Evolutionary conservation across 2,888 invertebrate species (phyloP).

Genomic region (Glaucopsyche alexis): DNA sequence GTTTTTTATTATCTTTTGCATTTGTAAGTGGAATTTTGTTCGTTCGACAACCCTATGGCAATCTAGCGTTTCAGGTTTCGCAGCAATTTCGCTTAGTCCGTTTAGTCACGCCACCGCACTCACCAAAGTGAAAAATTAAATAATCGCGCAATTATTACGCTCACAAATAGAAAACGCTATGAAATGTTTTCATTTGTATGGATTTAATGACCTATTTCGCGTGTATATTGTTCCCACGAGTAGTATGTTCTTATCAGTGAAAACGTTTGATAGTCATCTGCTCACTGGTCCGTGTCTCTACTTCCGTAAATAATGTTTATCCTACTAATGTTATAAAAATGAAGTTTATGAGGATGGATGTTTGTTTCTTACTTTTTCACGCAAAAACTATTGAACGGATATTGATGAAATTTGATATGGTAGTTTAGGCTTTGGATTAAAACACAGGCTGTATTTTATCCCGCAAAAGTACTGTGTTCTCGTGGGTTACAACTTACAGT

Average conservation of each 20-base stretch:
- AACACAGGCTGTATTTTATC: no score
- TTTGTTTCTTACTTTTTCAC: no score
- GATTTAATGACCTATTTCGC: neutral
- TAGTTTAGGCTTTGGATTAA: no score
- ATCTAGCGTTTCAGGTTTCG: neutral
- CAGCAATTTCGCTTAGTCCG: neutral
- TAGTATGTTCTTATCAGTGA: conserved; percentile 53
- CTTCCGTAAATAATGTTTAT: conserved; percentile 46
- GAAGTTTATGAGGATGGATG: no score
- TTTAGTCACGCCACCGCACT: conserved; percentile 17
- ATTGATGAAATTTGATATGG: no score
- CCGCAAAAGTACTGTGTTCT: no score
- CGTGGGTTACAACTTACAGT: no score
- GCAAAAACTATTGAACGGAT: no score
- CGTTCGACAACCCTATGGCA: neutral
- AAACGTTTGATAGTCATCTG: conserved; percentile 53
- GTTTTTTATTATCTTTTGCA: no score
- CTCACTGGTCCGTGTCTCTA: conserved; percentile 53
- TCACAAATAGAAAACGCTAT: conserved; percentile 6
- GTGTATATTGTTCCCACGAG: conserved; percentile 45
- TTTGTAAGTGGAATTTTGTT: no score
- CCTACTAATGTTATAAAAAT: no score
- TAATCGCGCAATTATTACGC: neutral
- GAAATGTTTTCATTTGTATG: neutral
- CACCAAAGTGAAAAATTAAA: conserved; percentile 16